phyloP scores from a whole-genome alignment of 1,140 invertebrate species.

The Leptestheria dahalacensis region DNA sequence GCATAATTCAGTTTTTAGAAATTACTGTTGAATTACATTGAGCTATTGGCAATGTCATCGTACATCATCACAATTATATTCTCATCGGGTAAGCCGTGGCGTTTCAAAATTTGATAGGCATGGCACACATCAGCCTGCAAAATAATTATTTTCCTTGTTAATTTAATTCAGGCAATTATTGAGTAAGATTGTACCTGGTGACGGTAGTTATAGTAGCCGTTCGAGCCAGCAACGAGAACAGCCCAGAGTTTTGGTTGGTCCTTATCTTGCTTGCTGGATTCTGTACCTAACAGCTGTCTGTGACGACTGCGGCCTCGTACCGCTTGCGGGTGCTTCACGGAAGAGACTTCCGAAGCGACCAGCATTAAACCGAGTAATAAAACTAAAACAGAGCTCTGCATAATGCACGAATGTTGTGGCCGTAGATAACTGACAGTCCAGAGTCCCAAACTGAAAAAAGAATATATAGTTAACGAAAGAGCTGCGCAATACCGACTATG shows the following conservation, averaged over 20 bases:
- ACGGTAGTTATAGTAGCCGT: conserved; percentile 40
- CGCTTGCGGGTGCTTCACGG: too few relatives aligned
- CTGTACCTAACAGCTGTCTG: not conserved
- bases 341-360: too few relatives aligned
- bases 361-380: too few relatives aligned
- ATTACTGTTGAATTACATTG: conserved; percentile 29
- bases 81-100: conserved; percentile 40
- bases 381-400: too few relatives aligned
- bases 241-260: conserved; percentile 30
- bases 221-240: conserved; percentile 42
- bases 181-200: conserved; percentile 35
- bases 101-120: conserved; percentile 42
- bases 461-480: too few relatives aligned
- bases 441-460: too few relatives aligned
- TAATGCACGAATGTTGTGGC: too few relatives aligned
- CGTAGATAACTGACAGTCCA: too few relatives aligned
- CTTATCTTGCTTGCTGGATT: not conserved
- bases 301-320: not conserved
- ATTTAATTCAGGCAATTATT: not conserved
- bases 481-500: too few relatives aligned
- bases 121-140: conserved; percentile 42
- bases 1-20: conserved; percentile 10
- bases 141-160: not conserved
- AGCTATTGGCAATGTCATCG: conserved; percentile 43
- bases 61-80: conserved; percentile 47